phyloP scores from a whole-genome alignment of 2,888 invertebrate genomes.

The Yponomeuta plumbellus region DNA sequence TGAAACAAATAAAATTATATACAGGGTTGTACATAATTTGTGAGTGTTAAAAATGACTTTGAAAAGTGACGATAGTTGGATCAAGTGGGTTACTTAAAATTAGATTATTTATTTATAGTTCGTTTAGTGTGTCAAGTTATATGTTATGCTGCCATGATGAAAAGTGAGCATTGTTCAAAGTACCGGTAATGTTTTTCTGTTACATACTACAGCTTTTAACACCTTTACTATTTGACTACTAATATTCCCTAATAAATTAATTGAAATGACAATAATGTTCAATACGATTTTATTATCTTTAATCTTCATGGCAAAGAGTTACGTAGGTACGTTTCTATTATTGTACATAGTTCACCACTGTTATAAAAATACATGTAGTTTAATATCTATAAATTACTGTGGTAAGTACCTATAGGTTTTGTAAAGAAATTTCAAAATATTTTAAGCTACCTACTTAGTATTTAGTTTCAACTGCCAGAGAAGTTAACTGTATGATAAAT shows the following conservation, averaged over 20 bases:
- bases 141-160: slow-evolving; percentile 8
- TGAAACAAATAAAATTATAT: neutral
- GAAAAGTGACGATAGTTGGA: neutral
- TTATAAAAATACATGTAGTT: slow-evolving; percentile 11
- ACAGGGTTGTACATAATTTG: neutral
- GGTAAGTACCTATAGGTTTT: slow-evolving; percentile 5
- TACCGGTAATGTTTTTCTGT: neutral
- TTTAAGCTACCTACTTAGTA: neutral
- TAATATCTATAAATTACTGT: slow-evolving; percentile 8
- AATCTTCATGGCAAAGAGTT: neutral
- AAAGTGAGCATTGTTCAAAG: slow-evolving; percentile 13
- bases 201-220: neutral
- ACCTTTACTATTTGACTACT: neutral
- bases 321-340: slow-evolving; percentile 6
- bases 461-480: slow-evolving; percentile 5
- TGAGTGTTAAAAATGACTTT: neutral
- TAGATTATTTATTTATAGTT: neutral
- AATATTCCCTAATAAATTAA: neutral
- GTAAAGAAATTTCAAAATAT: neutral
- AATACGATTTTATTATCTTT: slow-evolving; percentile 8
- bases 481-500: slow-evolving; percentile 16
- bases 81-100: neutral
- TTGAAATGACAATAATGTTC: slow-evolving; percentile 7
- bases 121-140: neutral
- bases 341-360: neutral